Evolutionary conservation across 2,113 vertebrate genomes (phyloP).

Genomic region (Poicephalus meyeri): DNA sequence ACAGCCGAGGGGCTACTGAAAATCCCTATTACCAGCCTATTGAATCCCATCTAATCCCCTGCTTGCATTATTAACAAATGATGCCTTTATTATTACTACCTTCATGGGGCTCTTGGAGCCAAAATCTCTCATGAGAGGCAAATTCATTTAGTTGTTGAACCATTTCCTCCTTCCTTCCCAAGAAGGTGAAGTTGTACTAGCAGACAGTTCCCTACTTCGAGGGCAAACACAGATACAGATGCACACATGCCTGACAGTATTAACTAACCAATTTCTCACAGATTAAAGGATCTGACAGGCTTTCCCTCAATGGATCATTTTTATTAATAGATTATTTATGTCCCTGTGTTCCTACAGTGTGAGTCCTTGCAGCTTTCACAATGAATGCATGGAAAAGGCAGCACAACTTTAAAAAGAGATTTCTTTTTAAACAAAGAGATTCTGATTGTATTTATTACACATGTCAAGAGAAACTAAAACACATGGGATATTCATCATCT

Average conservation of each 20-base stretch:
- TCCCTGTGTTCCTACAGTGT: neutral
- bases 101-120: neutral
- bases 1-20: neutral
- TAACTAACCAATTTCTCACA: constrained; percentile 28
- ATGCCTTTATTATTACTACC: neutral
- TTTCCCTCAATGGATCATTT: constrained; percentile 14
- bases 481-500: neutral
- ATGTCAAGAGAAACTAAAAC: constrained; percentile 4
- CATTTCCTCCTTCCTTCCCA: constrained; percentile 23
- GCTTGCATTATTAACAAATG: neutral
- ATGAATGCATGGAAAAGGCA: neutral
- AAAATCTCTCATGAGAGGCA: constrained; percentile 12
- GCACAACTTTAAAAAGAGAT: neutral
- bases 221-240: neutral
- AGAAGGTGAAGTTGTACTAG: constrained; percentile 22
- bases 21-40: neutral
- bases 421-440: neutral
- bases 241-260: neutral
- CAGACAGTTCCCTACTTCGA: neutral
- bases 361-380: neutral
- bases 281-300: constrained; percentile 44
- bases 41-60: neutral
- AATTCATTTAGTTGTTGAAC: neutral
- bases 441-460: constrained; percentile 11
- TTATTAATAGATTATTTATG: constrained; percentile 22